These are phyloP conservation scores for Labeo calbasu DNA, from an alignment of 2,797 vertebrate species.

Conservation along the genomic window DNA sequence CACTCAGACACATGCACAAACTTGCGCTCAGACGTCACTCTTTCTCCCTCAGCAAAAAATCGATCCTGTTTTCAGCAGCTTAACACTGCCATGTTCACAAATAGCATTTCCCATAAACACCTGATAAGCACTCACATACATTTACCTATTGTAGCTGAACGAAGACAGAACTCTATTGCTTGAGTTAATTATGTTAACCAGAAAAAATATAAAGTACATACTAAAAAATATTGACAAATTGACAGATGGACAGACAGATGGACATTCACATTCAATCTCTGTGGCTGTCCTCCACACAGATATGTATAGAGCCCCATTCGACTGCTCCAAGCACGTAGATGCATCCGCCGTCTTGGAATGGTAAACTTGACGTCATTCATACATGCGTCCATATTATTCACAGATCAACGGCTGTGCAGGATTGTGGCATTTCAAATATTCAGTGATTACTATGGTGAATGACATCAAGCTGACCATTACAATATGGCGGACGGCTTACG, in stretches of 20 bases:
- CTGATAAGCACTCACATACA: slow-evolving; percentile 42
- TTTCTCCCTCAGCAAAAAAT: slow-evolving; percentile 24
- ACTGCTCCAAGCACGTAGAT: too few relatives aligned
- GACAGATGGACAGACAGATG: slow-evolving; percentile 22
- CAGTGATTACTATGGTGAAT: too few relatives aligned
- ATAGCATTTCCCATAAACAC: slow-evolving; percentile 53
- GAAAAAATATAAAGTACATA: neutral
- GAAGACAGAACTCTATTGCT: neutral
- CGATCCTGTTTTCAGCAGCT: slow-evolving; percentile 38
- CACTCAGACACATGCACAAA: slow-evolving; percentile 2
- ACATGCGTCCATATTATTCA: too few relatives aligned
- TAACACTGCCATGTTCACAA: slow-evolving; percentile 29
- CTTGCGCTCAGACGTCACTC: neutral
- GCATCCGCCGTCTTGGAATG: too few relatives aligned
- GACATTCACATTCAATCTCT: neutral
- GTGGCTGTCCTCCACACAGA: neutral
- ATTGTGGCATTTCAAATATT: too few relatives aligned
- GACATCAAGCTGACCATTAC: too few relatives aligned
- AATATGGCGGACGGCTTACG: too few relatives aligned
- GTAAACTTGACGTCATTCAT: too few relatives aligned
- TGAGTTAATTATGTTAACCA: neutral
- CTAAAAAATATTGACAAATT: neutral
- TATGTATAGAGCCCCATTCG: too few relatives aligned
- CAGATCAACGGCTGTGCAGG: too few relatives aligned
- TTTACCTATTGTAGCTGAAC: neutral